phyloP scores from a whole-genome alignment of 2,888 invertebrate species.

The Pomacea canaliculata region DNA sequence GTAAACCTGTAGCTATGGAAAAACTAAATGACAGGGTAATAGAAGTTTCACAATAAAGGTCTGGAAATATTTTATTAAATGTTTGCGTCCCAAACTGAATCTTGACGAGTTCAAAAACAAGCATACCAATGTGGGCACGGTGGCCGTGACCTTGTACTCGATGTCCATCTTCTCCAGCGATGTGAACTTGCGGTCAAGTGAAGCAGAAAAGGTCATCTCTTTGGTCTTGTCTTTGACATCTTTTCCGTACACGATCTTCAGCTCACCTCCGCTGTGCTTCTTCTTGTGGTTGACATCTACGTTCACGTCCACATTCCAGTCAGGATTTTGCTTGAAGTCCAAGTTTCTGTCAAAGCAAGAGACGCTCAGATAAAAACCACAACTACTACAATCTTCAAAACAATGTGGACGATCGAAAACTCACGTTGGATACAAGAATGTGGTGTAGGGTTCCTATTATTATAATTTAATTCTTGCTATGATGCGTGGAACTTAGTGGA shows the following conservation, averaged over 20 bases:
- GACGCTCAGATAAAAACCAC: background rate
- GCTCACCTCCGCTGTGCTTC: slow-evolving; percentile 28
- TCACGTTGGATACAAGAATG: no score
- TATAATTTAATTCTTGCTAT: no score
- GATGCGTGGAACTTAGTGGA: no score
- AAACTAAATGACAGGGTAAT: no score
- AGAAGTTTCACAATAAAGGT: no score
- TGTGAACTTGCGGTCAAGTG: slow-evolving; percentile 14
- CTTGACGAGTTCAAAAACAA: background rate
- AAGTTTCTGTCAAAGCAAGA: slow-evolving; percentile 40
- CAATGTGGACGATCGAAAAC: no score
- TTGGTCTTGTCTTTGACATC: slow-evolving; percentile 35
- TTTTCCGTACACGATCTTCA: slow-evolving; percentile 45
- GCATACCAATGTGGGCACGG: slow-evolving; percentile 11
- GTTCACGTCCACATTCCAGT: slow-evolving; percentile 38
- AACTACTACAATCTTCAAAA: no score
- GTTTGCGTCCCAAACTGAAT: background rate
- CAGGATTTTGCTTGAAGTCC: slow-evolving; percentile 40
- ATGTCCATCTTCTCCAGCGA: slow-evolving; percentile 3
- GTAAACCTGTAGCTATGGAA: no score
- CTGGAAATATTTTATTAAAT: background rate
- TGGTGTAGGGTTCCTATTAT: no score
- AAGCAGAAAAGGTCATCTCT: slow-evolving; percentile 9
- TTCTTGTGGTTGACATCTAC: slow-evolving; percentile 39
- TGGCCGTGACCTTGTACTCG: slow-evolving; percentile 27